These are phyloP conservation scores for Mormyrus proboscirostris DNA, from an alignment of 2,797 vertebrate genomes.

Conservation along the genomic window DNA sequence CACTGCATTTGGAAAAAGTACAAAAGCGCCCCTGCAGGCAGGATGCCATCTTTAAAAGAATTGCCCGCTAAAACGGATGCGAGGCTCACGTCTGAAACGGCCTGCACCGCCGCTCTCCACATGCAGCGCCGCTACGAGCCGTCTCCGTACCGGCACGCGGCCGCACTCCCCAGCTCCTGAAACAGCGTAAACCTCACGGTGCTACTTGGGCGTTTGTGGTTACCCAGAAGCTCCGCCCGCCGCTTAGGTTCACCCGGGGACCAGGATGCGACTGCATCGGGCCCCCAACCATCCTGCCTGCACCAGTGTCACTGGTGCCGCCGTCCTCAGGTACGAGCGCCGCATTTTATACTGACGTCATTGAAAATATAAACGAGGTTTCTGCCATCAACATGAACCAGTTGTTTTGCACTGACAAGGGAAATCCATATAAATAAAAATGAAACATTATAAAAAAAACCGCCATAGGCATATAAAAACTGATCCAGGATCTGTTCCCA, in stretches of 20 bases:
- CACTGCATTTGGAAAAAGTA: constrained; percentile 69
- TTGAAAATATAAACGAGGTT: background rate
- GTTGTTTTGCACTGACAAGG: background rate
- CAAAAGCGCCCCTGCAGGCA: constrained; percentile 83
- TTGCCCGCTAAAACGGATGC: constrained; percentile 67
- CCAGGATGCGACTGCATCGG: background rate
- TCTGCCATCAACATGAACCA: constrained; percentile 6
- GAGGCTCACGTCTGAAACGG: constrained; percentile 80
- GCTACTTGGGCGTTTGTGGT: background rate
- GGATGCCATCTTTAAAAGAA: constrained; percentile 68
- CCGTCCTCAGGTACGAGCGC: background rate
- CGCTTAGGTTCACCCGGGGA: background rate
- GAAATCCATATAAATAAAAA: constrained; percentile 2
- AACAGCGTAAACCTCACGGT: background rate
- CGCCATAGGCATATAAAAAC: constrained; percentile 2
- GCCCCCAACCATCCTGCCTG: background rate
- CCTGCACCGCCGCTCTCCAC: constrained; percentile 67
- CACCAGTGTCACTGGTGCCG: background rate
- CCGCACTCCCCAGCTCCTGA: background rate
- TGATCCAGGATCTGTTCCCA: background rate
- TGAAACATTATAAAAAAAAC: background rate
- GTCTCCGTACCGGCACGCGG: constrained; percentile 58
- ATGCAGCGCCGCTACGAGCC: constrained; percentile 59
- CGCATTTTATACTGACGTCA: background rate
- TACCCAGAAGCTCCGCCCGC: background rate